Evolutionary conservation across 2,888 invertebrate genomes (phyloP), one percentile per base, ranked within the genome.

Genomic region (Drosophila meridiana): DNA sequence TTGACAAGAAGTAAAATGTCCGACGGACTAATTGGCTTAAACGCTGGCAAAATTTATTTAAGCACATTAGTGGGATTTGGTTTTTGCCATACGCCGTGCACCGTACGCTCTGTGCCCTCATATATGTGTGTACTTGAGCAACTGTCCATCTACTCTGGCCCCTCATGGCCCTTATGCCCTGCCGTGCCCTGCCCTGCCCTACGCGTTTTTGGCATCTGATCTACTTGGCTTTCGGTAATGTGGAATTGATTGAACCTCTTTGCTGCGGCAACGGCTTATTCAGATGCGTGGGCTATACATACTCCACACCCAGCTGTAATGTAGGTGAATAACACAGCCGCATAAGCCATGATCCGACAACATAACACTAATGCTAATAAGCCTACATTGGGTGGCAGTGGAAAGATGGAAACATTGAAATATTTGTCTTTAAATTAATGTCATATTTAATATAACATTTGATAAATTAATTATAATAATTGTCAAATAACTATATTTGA

Each of bases 11-110:
- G 89, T 91, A 91, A 91, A 92, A 92, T 90, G 92, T 90, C 92
- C 91, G 89, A 91, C 91, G 92, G 91, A 92, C 91, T 92, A 92
- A 92, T 92, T 92, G 91, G 91, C 92, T 92, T 92, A 88, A 88
- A 87, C 87, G 87, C 80, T 87, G 90, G 88, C 87, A 87, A 87
- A 87, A 87, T 87, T 87, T 87, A 87, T 87, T 87, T 87, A 90
- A 90, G 90, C 87, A 90, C 87, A 90, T 87, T 87, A 90, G 87
- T 87, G 90, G 92, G 91, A 92, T 91, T 91, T 92, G 90, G 83
- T 76, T 82, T 89, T 88, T 81, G 76, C 84, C 78, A 58, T 79
- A 57, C 77, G 65, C 56, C 38, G 8, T 43, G 2, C 45, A 26
- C 45, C 59, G 58, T 65, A 53, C 28, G 58, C 67, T 73, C 52